These are phyloP conservation scores for Smutsia temminckii DNA, from an alignment of 2,797 vertebrate species.

Conservation along the genomic window DNA sequence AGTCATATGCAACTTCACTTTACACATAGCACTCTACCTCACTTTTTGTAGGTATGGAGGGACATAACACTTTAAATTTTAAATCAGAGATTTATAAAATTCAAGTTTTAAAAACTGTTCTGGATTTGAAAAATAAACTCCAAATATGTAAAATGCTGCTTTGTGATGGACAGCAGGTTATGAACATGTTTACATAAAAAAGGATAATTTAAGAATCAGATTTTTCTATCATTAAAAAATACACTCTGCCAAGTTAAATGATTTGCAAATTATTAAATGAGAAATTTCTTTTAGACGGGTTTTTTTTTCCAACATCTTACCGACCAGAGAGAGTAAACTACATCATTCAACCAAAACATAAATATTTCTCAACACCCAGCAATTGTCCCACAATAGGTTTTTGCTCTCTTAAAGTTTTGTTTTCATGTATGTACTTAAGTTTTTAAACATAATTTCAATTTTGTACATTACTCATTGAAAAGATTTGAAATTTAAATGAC, in stretches of 20 bases:
- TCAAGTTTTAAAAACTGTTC: background rate
- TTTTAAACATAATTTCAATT: constrained; percentile 11
- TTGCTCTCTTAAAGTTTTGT: background rate
- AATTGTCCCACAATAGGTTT: background rate
- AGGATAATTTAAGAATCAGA: background rate
- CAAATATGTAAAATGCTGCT: background rate
- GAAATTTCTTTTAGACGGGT: background rate
- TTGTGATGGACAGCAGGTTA: background rate
- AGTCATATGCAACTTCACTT: background rate
- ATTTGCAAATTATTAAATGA: background rate
- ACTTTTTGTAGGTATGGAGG: background rate
- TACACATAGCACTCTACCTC: background rate
- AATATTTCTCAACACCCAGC: background rate
- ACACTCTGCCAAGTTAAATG: background rate
- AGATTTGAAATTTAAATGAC: background rate
- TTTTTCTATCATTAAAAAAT: background rate
- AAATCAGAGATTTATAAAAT: background rate
- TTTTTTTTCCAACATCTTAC: background rate
- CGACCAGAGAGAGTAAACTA: background rate
- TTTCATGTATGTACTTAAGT: background rate
- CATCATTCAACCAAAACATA: background rate
- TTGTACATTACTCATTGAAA: background rate
- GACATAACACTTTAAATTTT: background rate
- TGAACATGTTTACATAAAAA: background rate
- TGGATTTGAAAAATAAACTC: background rate